Base-by-base conservation (phyloP, 2,888 invertebrate genomes). In the Drosophila kokeensis region DNA sequence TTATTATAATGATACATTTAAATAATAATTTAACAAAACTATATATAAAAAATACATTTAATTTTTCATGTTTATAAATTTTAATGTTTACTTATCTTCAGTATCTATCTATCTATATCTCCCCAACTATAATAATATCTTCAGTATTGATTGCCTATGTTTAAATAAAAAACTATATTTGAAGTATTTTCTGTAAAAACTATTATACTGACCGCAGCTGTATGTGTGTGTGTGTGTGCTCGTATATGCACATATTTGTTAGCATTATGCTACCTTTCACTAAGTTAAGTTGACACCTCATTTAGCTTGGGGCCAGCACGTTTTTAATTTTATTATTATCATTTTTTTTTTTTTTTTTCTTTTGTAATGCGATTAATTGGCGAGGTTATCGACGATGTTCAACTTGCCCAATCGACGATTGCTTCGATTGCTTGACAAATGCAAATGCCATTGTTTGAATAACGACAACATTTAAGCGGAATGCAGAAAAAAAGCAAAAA, bases 241-340 rank as follows among this genome's bases (percentile, higher is more conserved):
- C 13, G 13, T 8, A 29, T 29, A 21, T 34, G n/a, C 29, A 63
- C 65, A 69, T 72, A 90, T 89, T 89, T 83, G 75, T 79, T 81
- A 81, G 80, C 83, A 90, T 89, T 90, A 90, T 74, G 71, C 32
- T 78, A 88, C 88, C 89, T 91, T 91, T 90, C 88, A 87, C 87
- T 87, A 85, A 81, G 82, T 87, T 92, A 92, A 92, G 91, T 92
- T 91, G 92, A 91, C 92, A 92, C 90, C 87, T 90, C 87, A 84
- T 91, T 87, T 85, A 71, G 75, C 49, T 59, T 63, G 59, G 67
- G 54, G 60, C 73, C 62, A 66, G 53, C 65, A 63, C 50, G 18
- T 8, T 24, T 36, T 24, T 36, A 18, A 36, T 27, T 36, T 53
- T 24, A 34, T 34, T 34, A 18, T 34, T 11, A 2, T 54, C 63